Percentiles rank a stretch among this genome's conserved stretches.
Conservation (phyloP, 2,797 vertebrate genomes). For the Galaxias olidus region DNA sequence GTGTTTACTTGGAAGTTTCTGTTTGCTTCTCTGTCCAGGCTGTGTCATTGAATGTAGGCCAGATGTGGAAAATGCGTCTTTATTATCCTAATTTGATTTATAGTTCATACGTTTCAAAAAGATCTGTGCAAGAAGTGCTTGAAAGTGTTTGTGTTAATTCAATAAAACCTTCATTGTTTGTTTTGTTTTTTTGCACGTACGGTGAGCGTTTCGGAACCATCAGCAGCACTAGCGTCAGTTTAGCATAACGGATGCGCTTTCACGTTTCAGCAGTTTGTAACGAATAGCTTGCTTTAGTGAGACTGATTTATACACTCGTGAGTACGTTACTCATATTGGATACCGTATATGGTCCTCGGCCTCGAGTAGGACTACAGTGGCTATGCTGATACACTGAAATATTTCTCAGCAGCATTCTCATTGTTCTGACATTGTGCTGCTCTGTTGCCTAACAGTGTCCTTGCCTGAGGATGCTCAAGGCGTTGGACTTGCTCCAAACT, state of each 20-base stretch:
- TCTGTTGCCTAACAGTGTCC: neutral
- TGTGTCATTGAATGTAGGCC: neutral
- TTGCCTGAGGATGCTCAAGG: neutral
- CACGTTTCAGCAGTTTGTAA: constrained; percentile 40
- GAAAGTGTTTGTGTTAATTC: neutral
- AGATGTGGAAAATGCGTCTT: no score
- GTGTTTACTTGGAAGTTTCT: no score
- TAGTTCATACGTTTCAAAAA: neutral
- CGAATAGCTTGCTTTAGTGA: constrained; percentile 36
- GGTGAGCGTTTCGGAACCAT: constrained; percentile 45
- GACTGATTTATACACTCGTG: constrained; percentile 24
- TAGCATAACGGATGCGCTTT: constrained; percentile 7
- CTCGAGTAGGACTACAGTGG: neutral
- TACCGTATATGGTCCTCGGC: neutral
- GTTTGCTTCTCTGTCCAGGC: neutral
- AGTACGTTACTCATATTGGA: constrained; percentile 3
- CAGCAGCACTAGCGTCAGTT: constrained; percentile 35
- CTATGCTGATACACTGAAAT: constrained; percentile 10
- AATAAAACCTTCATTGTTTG: no score
- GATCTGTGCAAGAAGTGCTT: neutral
- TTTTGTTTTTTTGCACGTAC: neutral
- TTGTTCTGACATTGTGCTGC: constrained; percentile 3
- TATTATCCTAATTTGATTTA: neutral
- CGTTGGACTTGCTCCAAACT: neutral
- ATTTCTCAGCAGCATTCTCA: neutral